A percentile compares a stretch with the other conserved stretches of the same genome.
These are phyloP conservation scores for Meles meles DNA, from an alignment of 2,113 vertebrate genomes.

Conservation along the genomic window DNA sequence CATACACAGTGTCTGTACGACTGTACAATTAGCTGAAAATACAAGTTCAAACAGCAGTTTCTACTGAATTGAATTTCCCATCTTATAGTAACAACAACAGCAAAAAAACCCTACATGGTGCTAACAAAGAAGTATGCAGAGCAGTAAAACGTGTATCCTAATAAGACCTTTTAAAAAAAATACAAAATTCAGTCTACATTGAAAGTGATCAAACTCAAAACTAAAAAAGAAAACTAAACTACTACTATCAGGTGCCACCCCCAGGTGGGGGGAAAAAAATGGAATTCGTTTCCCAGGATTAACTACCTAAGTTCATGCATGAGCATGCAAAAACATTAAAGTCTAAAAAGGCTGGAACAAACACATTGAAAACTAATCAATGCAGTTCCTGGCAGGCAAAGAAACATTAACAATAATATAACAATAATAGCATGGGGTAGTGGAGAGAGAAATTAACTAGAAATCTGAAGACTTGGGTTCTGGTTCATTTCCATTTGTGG, in stretches of 20 bases:
- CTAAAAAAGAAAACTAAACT: background rate
- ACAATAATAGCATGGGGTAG: background rate
- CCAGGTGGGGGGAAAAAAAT: background rate
- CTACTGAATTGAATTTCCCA: background rate
- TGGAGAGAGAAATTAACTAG: background rate
- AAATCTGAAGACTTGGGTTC: background rate
- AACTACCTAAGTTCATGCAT: background rate
- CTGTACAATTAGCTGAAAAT: background rate
- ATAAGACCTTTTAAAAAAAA: background rate
- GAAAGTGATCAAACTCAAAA: constrained; percentile 22
- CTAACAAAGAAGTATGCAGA: background rate
- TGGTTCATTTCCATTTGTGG: background rate
- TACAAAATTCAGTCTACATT: background rate
- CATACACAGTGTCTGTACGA: background rate
- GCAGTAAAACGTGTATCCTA: background rate
- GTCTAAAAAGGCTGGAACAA: background rate
- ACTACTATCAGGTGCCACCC: background rate
- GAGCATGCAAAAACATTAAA: constrained; percentile 26
- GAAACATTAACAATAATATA: constrained; percentile 24
- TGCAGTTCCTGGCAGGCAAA: constrained; percentile 15
- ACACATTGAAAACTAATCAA: background rate
- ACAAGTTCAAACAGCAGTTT: background rate
- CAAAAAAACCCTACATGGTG: background rate
- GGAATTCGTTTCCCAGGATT: background rate
- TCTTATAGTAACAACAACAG: background rate